These are phyloP conservation scores for Celastrina argiolus DNA, from an alignment of 2,888 invertebrate genomes.

Conservation along the genomic window DNA sequence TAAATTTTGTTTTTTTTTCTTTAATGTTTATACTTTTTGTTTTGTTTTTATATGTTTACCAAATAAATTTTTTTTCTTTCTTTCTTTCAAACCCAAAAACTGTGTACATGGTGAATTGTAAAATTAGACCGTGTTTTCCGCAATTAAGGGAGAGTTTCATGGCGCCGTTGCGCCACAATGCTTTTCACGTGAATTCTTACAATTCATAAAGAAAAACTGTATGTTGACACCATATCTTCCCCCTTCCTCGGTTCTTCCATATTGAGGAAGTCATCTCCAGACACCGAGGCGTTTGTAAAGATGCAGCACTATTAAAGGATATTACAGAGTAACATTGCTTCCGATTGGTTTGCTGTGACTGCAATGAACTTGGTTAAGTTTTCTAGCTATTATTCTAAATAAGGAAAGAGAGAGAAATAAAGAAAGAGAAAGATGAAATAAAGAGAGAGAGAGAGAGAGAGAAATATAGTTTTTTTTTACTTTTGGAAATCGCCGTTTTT, in stretches of 20 bases:
- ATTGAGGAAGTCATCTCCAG: neutral
- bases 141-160: neutral
- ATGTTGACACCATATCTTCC: neutral
- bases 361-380: neutral
- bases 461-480: too few species aligned
- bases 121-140: neutral
- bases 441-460: too few species aligned
- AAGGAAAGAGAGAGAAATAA: too few species aligned
- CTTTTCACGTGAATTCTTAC: neutral
- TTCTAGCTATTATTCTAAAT: too few species aligned
- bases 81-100: too few species aligned
- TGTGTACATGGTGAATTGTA: neutral
- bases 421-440: too few species aligned
- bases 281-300: neutral
- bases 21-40: too few species aligned
- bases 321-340: neutral
- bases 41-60: too few species aligned
- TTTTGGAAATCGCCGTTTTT: too few species aligned
- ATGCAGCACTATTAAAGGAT: neutral
- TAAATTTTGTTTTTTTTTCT: too few species aligned
- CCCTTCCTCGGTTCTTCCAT: neutral
- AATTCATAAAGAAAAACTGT: neutral
- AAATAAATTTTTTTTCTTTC: too few species aligned
- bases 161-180: neutral
- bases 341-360: neutral